Evolutionary conservation across 1,140 invertebrate genomes (phyloP).

Genomic region (Probaryconus sp.): DNA sequence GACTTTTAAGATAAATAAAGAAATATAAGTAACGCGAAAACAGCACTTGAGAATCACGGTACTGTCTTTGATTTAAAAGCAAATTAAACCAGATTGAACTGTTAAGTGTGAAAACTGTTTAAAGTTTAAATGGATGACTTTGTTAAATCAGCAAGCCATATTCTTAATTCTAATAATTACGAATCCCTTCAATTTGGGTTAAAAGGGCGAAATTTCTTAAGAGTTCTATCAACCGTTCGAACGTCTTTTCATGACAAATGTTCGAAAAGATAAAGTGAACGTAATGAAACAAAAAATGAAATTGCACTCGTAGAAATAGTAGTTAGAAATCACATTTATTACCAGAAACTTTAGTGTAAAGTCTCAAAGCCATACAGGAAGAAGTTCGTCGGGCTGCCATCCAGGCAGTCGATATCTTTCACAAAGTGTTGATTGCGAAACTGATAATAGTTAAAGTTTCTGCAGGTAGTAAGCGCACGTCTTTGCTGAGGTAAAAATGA

Average conservation of each 20-base stretch:
- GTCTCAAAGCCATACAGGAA: conserved; percentile 25
- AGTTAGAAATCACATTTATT: conserved; percentile 48
- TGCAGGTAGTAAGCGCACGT: conserved; percentile 38
- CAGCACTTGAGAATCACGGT: no score
- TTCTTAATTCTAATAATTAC: no score
- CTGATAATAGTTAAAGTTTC: conserved; percentile 68
- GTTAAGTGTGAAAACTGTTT: no score
- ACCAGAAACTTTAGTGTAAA: conserved; percentile 36
- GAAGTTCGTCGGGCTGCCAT: conserved; percentile 49
- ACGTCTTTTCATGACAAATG: conserved; percentile 23
- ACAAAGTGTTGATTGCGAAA: conserved; percentile 61
- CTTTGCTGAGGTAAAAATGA: conserved; percentile 35
- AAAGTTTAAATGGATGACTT: no score
- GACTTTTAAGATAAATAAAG: no score
- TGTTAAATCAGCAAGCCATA: no score
- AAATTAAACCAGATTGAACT: no score
- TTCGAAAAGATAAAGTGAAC: conserved; percentile 11
- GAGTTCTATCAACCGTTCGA: background rate
- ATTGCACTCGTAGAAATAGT: conserved; percentile 34
- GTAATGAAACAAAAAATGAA: conserved; percentile 41
- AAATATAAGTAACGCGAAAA: no score
- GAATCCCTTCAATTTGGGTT: no score
- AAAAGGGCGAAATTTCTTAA: conserved; percentile 1
- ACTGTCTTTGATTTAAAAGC: no score
- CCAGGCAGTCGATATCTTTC: conserved; percentile 41